phyloP scores from a whole-genome alignment of 2,888 invertebrate species.

The Cylindroiulus punctatus region DNA sequence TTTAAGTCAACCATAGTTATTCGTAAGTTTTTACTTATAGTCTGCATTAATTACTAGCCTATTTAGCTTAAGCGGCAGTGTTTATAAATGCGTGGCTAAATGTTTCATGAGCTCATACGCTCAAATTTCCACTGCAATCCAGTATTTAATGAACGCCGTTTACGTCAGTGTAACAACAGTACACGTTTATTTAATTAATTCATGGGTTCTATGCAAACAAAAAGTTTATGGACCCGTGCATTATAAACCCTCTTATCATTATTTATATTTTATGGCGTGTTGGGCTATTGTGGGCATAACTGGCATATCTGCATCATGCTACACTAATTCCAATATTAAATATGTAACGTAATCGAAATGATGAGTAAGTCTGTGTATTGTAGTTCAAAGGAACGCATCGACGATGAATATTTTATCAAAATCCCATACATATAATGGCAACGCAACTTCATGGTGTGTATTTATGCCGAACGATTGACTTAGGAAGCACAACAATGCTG shows the following conservation, averaged over 20 bases:
- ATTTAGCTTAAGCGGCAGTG: not conserved
- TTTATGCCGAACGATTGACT: not conserved
- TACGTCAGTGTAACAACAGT: not conserved
- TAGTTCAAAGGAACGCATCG: not conserved
- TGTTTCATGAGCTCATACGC: conserved; percentile 8
- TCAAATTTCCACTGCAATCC: not conserved
- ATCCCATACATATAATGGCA: not conserved
- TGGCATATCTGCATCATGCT: conserved; percentile 28
- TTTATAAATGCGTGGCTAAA: conserved; percentile 6
- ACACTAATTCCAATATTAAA: conserved; percentile 30
- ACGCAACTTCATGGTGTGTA: not conserved
- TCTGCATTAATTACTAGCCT: not conserved
- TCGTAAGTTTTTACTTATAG: not conserved
- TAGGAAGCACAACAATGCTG: not conserved
- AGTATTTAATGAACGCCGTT: conserved; percentile 20
- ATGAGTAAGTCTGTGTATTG: not conserved
- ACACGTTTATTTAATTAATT: conserved; percentile 35
- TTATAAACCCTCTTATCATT: conserved; percentile 43
- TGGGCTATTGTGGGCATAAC: conserved; percentile 27
- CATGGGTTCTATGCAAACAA: conserved; percentile 24
- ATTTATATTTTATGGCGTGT: conserved; percentile 47
- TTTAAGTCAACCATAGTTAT: not conserved
- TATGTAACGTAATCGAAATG: conserved; percentile 24
- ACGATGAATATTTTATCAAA: conserved; percentile 31
- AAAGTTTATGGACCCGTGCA: conserved; percentile 6